Percentiles rank a stretch among this genome's conserved stretches.
Conservation (phyloP, 2,888 invertebrate genomes). For the Coleophora flavipennella region DNA sequence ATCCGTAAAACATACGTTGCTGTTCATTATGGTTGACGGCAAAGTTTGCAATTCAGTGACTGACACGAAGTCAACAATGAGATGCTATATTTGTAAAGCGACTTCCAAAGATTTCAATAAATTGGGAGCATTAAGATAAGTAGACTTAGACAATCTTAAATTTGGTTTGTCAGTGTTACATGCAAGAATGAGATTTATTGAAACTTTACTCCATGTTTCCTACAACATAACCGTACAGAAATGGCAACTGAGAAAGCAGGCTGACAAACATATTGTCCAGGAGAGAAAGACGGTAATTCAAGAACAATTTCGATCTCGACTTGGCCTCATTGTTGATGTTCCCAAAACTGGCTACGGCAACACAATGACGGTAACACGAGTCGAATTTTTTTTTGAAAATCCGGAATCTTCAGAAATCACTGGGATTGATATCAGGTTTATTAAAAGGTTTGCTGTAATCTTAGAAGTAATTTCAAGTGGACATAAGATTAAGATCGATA, state of each 20-base stretch:
- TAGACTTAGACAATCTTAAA: background rate
- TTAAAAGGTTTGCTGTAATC: background rate
- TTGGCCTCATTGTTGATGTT: no score
- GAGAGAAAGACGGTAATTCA: no score
- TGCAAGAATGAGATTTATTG: no score
- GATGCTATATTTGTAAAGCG: background rate
- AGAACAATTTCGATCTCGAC: no score
- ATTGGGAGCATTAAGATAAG: background rate
- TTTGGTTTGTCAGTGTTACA: no score
- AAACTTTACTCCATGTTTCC: no score
- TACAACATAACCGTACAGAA: no score
- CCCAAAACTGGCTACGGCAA: no score
- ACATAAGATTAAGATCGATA: background rate
- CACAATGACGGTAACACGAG: conserved; percentile 15
- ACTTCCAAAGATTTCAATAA: background rate
- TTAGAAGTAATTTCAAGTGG: background rate
- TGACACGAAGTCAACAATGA: background rate
- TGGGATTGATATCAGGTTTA: background rate
- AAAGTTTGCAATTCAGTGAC: background rate
- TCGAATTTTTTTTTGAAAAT: conserved; percentile 18
- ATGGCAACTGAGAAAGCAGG: no score
- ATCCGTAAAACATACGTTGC: background rate
- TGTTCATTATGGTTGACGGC: background rate
- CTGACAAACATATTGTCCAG: no score
- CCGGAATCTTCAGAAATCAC: background rate